These are phyloP conservation scores for Tenthredo livida DNA, from an alignment of 2,888 invertebrate genomes.

Conservation along the genomic window DNA sequence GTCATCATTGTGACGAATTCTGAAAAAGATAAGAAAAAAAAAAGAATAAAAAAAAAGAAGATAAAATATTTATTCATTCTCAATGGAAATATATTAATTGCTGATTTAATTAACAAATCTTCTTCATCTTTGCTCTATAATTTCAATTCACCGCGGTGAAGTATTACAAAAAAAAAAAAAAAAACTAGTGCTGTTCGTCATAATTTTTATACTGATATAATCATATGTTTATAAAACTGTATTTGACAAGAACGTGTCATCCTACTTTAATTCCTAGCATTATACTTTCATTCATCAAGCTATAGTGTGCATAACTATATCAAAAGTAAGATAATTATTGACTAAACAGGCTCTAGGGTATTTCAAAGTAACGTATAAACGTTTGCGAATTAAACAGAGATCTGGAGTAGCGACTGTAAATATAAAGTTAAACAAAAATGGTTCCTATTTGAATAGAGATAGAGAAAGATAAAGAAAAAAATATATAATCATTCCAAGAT, in stretches of 20 bases:
- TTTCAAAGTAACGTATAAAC: not conserved
- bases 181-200: no score
- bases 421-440: not conserved
- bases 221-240: no score
- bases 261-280: no score
- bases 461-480: not conserved
- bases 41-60: conserved; percentile 42
- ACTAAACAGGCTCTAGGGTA: not conserved
- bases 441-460: not conserved
- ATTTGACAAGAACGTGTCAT: no score
- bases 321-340: conserved; percentile 6
- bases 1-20: conserved; percentile 99
- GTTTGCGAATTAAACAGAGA: not conserved
- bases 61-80: not conserved
- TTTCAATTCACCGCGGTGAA: no score
- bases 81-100: not conserved
- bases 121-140: not conserved
- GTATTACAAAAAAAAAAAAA: no score
- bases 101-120: not conserved
- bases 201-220: no score
- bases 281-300: conserved; percentile 14
- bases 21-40: conserved; percentile 78
- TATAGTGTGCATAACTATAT: not conserved
- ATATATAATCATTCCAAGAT: not conserved
- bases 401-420: no score